Conservation (phyloP, 2,888 invertebrate species). For the Philonicus albiceps region DNA sequence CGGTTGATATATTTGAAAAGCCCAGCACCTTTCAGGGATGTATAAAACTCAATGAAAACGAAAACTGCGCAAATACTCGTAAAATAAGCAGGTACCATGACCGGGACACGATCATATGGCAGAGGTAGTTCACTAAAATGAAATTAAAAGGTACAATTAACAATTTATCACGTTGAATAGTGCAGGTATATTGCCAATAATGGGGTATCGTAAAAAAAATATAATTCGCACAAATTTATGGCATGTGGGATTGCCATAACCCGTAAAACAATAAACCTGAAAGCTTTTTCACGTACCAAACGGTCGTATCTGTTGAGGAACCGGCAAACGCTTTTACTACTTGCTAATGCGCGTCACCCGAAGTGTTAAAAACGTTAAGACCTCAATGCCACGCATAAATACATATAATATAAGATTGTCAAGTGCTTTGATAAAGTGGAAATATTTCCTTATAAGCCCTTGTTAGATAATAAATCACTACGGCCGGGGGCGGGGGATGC, state of each 20-base stretch:
- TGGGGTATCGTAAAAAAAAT: not conserved
- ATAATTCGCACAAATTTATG: not conserved
- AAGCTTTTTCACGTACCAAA: not conserved
- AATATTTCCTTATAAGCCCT: slow-evolving; percentile 19
- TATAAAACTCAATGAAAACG: not conserved
- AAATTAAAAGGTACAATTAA: not conserved
- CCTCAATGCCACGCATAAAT: slow-evolving; percentile 1
- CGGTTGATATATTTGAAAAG: not conserved
- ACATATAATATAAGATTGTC: slow-evolving; percentile 1
- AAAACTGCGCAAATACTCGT: not conserved
- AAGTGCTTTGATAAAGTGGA: slow-evolving; percentile 16
- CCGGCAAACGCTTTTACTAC: not conserved
- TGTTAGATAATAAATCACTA: not conserved
- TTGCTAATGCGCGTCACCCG: not conserved
- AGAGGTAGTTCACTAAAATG: not conserved
- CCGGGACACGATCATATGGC: not conserved
- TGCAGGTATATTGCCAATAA: not conserved
- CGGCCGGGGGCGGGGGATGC: not conserved
- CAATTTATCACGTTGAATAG: not conserved
- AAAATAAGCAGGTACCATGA: not conserved
- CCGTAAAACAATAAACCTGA: not conserved
- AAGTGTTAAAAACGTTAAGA: not conserved
- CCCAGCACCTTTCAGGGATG: not conserved
- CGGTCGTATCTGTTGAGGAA: not conserved
- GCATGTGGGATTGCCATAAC: not conserved